These are phyloP conservation scores for Oreotrochilus melanogaster DNA, from an alignment of 2,113 vertebrate genomes.

Conservation along the genomic window DNA sequence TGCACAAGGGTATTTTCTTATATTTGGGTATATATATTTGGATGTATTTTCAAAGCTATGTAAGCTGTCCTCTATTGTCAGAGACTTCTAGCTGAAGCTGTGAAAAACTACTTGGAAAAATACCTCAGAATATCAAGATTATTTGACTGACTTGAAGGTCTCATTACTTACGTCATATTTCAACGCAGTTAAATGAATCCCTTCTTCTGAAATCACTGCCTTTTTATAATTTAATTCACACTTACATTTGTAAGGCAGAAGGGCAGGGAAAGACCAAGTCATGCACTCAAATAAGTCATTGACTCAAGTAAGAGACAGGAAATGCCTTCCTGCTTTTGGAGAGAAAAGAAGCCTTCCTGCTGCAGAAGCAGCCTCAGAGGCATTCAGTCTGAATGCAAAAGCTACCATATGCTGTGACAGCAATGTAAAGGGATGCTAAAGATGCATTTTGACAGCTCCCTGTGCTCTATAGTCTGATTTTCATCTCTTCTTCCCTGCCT, in stretches of 20 bases:
- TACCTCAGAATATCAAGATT: not conserved
- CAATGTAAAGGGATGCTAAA: not conserved
- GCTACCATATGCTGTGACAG: not conserved
- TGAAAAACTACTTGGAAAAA: constrained; percentile 9
- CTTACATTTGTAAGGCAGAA: constrained; percentile 21
- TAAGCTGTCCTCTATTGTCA: not conserved
- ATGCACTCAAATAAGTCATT: not conserved
- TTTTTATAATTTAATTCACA: constrained; percentile 17
- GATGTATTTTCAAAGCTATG: constrained; percentile 24
- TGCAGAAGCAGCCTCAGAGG: not conserved
- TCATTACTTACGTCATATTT: constrained; percentile 7
- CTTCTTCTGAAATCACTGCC: constrained; percentile 31
- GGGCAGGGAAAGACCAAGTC: not conserved
- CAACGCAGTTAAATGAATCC: constrained; percentile 2
- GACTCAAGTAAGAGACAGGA: constrained; percentile 8
- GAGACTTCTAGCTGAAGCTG: not conserved
- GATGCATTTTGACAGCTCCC: not conserved
- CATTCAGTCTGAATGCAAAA: not conserved
- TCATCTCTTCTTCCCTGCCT: not conserved
- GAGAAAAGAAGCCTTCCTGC: not conserved
- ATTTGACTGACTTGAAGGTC: not conserved
- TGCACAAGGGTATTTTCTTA: constrained; percentile 41
- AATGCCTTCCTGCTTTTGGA: constrained; percentile 27
- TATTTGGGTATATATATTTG: not conserved
- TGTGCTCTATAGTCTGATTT: not conserved